Evolutionary conservation across 2,797 vertebrate genomes (phyloP).

Genomic region (Apodemus agrarius): DNA sequence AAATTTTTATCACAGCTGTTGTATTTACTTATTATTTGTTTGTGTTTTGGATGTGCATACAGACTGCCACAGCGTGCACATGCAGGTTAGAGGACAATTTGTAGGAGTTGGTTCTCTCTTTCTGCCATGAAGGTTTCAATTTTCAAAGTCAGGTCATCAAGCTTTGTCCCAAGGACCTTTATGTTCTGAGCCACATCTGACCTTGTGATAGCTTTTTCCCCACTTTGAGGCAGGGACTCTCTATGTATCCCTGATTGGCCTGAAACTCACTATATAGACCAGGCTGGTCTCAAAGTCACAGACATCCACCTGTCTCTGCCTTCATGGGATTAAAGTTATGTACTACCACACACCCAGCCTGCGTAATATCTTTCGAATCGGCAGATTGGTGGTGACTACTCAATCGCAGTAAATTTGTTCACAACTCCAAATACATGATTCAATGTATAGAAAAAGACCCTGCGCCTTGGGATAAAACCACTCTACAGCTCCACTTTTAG

Average conservation of each 20-base stretch:
- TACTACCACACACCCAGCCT: not conserved
- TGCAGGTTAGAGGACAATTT: not conserved
- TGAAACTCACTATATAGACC: not conserved
- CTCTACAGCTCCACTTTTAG: slow-evolving; percentile 17
- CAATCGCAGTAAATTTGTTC: not conserved
- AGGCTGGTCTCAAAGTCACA: not conserved
- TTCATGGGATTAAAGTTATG: not conserved
- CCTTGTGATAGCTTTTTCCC: not conserved
- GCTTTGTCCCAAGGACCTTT: not conserved
- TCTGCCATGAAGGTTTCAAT: not conserved
- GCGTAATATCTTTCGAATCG: not conserved
- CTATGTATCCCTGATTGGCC: not conserved
- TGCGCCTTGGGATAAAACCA: slow-evolving; percentile 42
- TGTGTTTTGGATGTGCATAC: not conserved
- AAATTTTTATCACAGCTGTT: not conserved
- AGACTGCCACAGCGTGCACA: too few species aligned
- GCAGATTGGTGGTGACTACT: not conserved
- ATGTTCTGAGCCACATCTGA: not conserved
- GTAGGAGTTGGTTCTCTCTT: not conserved
- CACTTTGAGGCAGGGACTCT: not conserved
- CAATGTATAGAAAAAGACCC: slow-evolving; percentile 1
- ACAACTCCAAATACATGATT: slow-evolving; percentile 24
- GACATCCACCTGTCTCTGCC: not conserved
- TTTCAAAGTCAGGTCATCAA: not conserved
- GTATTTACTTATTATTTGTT: not conserved